Conservation (phyloP, 2,888 invertebrate genomes). For the Ischnura elegans region DNA sequence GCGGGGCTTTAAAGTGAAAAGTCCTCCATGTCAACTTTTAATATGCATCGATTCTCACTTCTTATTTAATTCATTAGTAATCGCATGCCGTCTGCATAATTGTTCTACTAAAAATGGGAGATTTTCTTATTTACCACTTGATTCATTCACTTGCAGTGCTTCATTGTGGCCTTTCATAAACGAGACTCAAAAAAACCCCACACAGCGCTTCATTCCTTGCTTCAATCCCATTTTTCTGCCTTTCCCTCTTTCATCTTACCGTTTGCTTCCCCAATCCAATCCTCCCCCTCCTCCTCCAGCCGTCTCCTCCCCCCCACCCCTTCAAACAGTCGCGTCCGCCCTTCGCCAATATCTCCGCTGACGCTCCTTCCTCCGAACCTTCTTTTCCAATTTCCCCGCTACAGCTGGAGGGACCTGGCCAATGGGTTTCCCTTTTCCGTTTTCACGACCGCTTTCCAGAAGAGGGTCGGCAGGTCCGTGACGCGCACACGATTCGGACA, state of each 20-base stretch:
- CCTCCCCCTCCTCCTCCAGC: neutral
- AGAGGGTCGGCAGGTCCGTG: neutral
- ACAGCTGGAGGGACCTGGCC: neutral
- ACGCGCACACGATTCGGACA: neutral
- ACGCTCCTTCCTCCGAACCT: slow-evolving; percentile 8
- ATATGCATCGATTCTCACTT: too few relatives aligned
- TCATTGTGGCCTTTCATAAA: too few relatives aligned
- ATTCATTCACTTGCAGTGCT: too few relatives aligned
- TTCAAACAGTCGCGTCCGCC: neutral
- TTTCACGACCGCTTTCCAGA: neutral
- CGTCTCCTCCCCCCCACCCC: too few relatives aligned
- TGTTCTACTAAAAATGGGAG: too few relatives aligned
- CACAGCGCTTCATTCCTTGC: neutral
- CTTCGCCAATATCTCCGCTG: slow-evolving; percentile 20
- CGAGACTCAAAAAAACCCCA: neutral
- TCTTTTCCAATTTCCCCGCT: slow-evolving; percentile 48
- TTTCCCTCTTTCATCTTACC: neutral
- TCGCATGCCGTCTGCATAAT: too few relatives aligned
- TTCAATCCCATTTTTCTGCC: neutral
- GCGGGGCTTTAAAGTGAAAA: too few relatives aligned
- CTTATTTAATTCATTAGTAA: too few relatives aligned
- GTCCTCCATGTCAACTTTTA: too few relatives aligned
- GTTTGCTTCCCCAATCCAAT: neutral
- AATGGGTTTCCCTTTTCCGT: neutral
- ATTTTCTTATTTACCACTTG: too few relatives aligned